Evolutionary conservation across 37 sponge, comb jelly and placozoan species (phyloP), one percentile per base, ranked within the genome.

Genomic region (Eunapius fragilis): DNA sequence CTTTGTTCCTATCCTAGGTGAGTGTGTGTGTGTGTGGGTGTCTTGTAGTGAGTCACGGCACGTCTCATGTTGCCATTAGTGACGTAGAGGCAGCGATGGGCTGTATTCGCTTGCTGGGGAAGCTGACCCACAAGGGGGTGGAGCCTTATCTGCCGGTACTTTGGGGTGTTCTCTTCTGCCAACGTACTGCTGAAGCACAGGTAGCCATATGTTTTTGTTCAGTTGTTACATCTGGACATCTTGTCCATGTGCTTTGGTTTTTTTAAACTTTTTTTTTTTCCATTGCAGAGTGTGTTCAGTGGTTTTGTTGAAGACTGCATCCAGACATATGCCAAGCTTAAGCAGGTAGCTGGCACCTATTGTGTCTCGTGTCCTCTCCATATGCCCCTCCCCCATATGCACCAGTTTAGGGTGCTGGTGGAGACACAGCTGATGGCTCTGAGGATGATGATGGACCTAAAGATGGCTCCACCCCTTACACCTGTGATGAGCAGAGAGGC

Each of bases 111-210:
- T 58, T 67, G 12, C 17, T 84, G 67, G 3, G 80, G 67, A 71
- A 67, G 47, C 27, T 89, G 45, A 74, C 79, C 67, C 89, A 89
- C 69, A 35, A 49, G 7, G 14, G 84, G 10, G 69, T 89, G 72
- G 89, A 89, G 68, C 85, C 85, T 71, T 25, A 26, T 82, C 45
- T 30, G 31, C 67, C 24, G 24, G 75, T 37, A 3, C 2, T 33
- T 22, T 23, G 33, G 35, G 26, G 12, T 11, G 32, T 27, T 31
- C 36, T 37, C 41, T 41, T 41, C 41, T 41, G 6, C 41, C 41
- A 41, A 41, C 3, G 6, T 41, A 9, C 41, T 41, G 6, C 6
- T 6, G 6, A 41, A 41, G 41, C 41, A 41, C 25, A 31, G 75
- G 35, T 26, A 27, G 75, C 35, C 58, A 17, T 2, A 1, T 17